Percentiles rank a stretch among this genome's conserved stretches.
phyloP scores from a whole-genome alignment of 2,888 invertebrate genomes.

The Bellardia pandia region DNA sequence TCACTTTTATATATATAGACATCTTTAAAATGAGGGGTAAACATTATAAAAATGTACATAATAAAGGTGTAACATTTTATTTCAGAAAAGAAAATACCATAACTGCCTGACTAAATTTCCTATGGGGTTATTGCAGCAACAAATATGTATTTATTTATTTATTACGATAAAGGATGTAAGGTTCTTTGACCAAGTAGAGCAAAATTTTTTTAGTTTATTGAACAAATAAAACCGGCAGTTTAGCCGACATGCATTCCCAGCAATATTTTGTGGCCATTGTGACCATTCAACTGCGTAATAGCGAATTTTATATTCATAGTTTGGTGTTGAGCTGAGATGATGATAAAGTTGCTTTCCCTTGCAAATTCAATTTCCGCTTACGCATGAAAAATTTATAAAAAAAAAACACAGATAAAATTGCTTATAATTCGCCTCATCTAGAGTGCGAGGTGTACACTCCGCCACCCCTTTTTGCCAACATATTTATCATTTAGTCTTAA shows the following conservation, averaged over 20 bases:
- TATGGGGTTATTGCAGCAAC: neutral
- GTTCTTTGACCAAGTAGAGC: conserved; percentile 53
- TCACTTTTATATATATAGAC: no score
- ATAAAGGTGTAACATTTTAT: no score
- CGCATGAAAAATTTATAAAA: conserved; percentile 21
- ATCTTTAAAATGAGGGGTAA: no score
- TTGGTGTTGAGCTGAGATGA: conserved; percentile 37
- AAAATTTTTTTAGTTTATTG: conserved; percentile 29
- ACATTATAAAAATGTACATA: no score
- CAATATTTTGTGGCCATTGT: conserved; percentile 41
- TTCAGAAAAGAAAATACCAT: no score
- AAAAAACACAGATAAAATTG: conserved; percentile 37
- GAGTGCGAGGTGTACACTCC: neutral
- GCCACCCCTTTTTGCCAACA: neutral
- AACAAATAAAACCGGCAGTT: conserved; percentile 43
- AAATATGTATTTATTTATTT: no score
- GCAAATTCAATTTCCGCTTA: conserved; percentile 73
- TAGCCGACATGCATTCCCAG: neutral
- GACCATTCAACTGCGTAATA: conserved; percentile 57
- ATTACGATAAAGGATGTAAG: conserved; percentile 53
- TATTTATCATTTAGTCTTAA: conserved; percentile 33
- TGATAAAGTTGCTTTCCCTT: conserved; percentile 71
- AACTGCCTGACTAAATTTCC: conserved; percentile 2
- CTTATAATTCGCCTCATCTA: conserved; percentile 24
- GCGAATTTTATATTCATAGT: conserved; percentile 69